Conservation (phyloP, 1,140 invertebrate genomes). For the Wiebesia pumilae region DNA sequence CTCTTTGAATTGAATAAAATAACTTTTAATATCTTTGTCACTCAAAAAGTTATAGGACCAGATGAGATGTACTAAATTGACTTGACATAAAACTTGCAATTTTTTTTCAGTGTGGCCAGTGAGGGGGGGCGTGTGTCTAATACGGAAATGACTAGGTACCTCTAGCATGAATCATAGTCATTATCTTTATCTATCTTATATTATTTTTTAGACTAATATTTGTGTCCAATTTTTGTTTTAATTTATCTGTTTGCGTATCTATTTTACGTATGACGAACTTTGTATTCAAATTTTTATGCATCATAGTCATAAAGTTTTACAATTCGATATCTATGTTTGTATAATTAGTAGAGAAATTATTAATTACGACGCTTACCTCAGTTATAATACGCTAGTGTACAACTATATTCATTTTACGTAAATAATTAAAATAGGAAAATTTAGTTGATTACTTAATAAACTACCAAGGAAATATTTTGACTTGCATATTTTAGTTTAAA, state of each 20-base stretch:
- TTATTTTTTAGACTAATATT: not conserved
- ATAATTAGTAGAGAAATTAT: not conserved
- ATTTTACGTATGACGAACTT: not conserved
- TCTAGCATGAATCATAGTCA: not conserved
- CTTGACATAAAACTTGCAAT: not conserved
- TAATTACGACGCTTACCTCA: not conserved
- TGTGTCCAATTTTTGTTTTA: not conserved
- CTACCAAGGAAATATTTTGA: not conserved
- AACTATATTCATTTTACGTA: not conserved
- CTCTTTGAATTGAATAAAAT: not conserved
- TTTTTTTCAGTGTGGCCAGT: not conserved
- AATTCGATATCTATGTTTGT: not conserved
- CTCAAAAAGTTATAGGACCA: not conserved
- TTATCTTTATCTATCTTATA: not conserved
- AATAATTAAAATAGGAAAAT: not conserved
- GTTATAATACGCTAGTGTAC: not conserved
- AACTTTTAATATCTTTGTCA: constrained; percentile 15
- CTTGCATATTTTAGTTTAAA: too few species aligned
- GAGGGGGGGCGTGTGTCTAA: not conserved
- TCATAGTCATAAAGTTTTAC: not conserved
- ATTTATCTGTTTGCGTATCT: not conserved
- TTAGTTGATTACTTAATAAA: not conserved
- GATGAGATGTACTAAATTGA: not conserved
- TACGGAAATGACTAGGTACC: not conserved
- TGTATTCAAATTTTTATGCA: not conserved